These are phyloP conservation scores for Pangasius djambal DNA, from an alignment of 2,797 vertebrate genomes.

Conservation along the genomic window DNA sequence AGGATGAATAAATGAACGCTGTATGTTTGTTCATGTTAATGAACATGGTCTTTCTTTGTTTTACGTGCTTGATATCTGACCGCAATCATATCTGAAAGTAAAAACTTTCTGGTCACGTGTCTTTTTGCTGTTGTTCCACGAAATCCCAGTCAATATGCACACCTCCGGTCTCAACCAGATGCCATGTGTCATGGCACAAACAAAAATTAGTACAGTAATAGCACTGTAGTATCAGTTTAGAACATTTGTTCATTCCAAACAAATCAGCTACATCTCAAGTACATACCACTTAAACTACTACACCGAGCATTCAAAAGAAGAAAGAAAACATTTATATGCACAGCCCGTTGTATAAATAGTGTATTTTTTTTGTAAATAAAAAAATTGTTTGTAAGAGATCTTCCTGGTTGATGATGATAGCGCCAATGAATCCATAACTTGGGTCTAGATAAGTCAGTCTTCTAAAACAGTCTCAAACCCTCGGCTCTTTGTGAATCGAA, in stretches of 20 bases:
- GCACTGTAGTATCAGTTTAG: background rate
- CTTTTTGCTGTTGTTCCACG: background rate
- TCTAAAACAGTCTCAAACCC: conserved; percentile 5
- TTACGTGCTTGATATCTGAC: background rate
- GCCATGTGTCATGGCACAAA: background rate
- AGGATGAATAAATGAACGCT: background rate
- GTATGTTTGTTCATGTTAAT: background rate
- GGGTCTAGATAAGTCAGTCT: background rate
- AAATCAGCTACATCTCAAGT: background rate
- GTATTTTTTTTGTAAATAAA: background rate
- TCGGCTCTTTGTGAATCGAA: conserved; percentile 1
- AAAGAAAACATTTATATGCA: background rate
- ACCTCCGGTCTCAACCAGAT: background rate
- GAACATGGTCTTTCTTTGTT: background rate
- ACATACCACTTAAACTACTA: background rate
- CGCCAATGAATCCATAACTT: conserved; percentile 1
- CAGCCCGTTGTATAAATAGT: background rate
- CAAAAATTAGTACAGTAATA: background rate
- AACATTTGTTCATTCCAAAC: background rate
- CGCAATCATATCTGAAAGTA: background rate
- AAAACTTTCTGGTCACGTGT: background rate
- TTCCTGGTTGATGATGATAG: background rate
- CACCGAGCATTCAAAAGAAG: background rate
- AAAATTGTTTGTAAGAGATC: background rate
- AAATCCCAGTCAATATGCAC: background rate